Conservation (phyloP, 2,888 invertebrate genomes). For the Andrena dorsata region DNA sequence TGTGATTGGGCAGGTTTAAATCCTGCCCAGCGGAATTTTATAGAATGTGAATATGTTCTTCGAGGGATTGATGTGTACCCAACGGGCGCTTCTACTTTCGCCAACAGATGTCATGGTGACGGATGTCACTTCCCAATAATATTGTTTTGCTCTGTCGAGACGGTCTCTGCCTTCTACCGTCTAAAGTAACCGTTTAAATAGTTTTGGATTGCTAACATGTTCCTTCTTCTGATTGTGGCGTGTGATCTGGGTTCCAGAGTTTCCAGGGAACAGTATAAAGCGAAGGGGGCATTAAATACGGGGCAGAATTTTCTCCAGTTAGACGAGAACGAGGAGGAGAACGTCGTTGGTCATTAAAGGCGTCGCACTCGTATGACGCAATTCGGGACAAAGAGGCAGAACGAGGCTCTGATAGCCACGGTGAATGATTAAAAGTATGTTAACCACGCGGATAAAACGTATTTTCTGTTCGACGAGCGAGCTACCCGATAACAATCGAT, state of each 20-base stretch:
- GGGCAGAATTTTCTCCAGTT: not conserved
- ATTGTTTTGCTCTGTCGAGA: no score
- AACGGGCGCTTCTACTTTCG: no score
- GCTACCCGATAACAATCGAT: slow-evolving; percentile 7
- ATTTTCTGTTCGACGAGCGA: slow-evolving; percentile 9
- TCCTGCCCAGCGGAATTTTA: no score
- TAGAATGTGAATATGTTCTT: no score
- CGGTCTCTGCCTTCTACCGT: not conserved
- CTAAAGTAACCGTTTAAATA: not conserved
- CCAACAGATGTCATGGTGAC: no score
- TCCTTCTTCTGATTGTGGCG: not conserved
- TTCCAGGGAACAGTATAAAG: not conserved
- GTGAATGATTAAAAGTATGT: slow-evolving; percentile 30
- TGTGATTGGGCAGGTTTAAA: no score
- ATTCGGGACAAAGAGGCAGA: not conserved
- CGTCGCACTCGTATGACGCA: not conserved
- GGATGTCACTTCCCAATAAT: no score
- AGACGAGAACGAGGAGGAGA: not conserved
- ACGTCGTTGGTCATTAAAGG: not conserved
- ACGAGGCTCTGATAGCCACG: not conserved
- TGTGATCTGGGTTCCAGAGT: not conserved
- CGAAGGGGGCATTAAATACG: not conserved
- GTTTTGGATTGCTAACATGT: not conserved
- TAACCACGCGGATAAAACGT: slow-evolving; percentile 11
- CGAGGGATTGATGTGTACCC: no score